phyloP scores from a whole-genome alignment of 2,888 invertebrate species.

The Ryuthela nishihirai region DNA sequence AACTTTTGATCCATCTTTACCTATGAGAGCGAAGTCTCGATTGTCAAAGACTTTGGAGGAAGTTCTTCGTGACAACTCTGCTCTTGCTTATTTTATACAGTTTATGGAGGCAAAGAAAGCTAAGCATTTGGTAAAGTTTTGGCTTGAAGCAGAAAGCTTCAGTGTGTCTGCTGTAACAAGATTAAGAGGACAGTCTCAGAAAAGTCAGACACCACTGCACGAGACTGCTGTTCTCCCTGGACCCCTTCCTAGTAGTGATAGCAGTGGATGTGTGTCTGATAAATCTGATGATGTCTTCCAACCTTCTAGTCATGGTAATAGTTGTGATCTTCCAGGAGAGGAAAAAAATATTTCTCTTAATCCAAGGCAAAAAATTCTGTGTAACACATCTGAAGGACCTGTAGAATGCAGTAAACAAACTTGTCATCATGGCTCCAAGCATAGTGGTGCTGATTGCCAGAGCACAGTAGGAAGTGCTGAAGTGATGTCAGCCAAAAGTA shows the following conservation, averaged over 20 bases:
- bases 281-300: conserved; percentile 32
- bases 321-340: neutral
- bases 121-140: conserved; percentile 53
- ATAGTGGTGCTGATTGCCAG: too few relatives aligned
- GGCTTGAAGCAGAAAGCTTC: conserved; percentile 55
- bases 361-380: too few relatives aligned
- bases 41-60: conserved; percentile 70
- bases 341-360: too few relatives aligned
- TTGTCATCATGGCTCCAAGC: too few relatives aligned
- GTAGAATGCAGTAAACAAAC: too few relatives aligned
- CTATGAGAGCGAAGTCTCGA: conserved; percentile 45
- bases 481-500: too few relatives aligned
- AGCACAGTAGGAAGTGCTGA: too few relatives aligned
- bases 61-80: conserved; percentile 71
- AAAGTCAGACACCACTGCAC: too few relatives aligned
- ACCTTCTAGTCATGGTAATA: conserved; percentile 14
- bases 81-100: conserved; percentile 76
- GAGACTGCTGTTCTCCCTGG: too few relatives aligned
- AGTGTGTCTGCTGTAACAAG: conserved; percentile 30
- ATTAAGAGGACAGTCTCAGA: conserved; percentile 2
- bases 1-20: conserved; percentile 37
- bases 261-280: neutral
- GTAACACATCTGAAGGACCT: too few relatives aligned
- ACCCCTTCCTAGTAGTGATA: neutral
- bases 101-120: conserved; percentile 70